A percentile compares a stretch with the other conserved stretches of the same genome.
These are phyloP conservation scores for Yoshiicerus persimilis DNA, from an alignment of 1,140 invertebrate genomes.

Conservation along the genomic window DNA sequence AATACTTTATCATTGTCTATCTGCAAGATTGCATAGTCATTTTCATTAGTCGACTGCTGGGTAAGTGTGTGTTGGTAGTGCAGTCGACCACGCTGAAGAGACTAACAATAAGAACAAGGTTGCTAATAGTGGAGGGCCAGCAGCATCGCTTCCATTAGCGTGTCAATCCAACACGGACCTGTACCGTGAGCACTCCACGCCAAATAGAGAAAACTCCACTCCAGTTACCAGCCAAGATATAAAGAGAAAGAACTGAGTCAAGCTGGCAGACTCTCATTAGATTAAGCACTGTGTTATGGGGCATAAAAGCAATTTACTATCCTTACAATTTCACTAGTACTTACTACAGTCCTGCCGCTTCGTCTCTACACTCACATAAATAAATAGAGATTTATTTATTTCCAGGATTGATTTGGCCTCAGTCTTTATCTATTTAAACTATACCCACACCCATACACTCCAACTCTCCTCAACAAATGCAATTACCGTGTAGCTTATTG, in stretches of 20 bases:
- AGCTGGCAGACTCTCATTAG: neutral
- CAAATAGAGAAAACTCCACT: neutral
- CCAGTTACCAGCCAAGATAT: neutral
- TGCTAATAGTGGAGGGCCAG: neutral
- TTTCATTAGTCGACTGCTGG: neutral
- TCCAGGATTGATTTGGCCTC: neutral
- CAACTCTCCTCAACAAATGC: neutral
- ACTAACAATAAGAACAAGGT: neutral
- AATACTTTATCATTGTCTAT: neutral
- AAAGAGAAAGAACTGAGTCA: neutral
- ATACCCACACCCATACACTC: neutral
- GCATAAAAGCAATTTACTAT: neutral
- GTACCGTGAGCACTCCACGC: neutral
- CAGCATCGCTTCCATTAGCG: neutral
- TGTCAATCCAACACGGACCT: neutral
- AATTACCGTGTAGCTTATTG: neutral
- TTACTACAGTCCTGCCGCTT: neutral
- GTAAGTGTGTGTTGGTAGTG: neutral
- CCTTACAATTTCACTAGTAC: neutral
- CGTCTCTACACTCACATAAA: neutral
- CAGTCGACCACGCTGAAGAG: neutral
- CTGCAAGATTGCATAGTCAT: neutral
- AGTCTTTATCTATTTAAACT: neutral
- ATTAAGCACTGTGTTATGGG: neutral
- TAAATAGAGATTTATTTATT: constrained; percentile 1